A percentile compares a stretch with the other conserved stretches of the same genome.
Conservation (phyloP, 2,113 vertebrate species). For the Phylloscopus trochiloides region DNA sequence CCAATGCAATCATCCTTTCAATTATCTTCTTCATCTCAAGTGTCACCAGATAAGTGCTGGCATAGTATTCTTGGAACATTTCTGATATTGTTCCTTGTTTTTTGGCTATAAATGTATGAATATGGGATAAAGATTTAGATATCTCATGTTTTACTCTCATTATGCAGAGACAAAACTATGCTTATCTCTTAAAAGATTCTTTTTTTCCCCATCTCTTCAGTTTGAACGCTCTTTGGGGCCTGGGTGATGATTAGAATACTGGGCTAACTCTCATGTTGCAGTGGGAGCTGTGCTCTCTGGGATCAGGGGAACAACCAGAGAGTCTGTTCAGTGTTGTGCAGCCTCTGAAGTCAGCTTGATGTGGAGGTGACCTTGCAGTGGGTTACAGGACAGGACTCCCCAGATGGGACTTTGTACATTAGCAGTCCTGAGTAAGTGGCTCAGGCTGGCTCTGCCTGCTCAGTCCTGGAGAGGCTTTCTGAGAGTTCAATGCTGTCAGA, state of each 20-base stretch:
- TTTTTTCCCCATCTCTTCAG: neutral
- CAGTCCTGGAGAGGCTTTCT: neutral
- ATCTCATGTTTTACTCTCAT: conserved; percentile 40
- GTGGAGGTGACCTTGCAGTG: neutral
- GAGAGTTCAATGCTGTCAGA: neutral
- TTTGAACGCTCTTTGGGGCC: neutral
- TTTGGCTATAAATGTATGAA: conserved; percentile 53
- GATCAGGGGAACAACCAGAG: neutral
- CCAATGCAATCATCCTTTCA: conserved; percentile 64
- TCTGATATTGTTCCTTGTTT: conserved; percentile 54
- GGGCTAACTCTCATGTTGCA: neutral
- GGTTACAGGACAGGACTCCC: neutral
- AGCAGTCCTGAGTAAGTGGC: neutral
- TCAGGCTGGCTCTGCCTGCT: neutral
- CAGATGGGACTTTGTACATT: neutral
- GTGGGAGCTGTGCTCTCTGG: neutral
- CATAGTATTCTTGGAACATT: conserved; percentile 55
- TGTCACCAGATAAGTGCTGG: conserved; percentile 63
- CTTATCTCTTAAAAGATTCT: conserved; percentile 18
- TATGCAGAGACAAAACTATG: neutral
- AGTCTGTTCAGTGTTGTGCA: neutral
- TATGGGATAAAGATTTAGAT: conserved; percentile 42
- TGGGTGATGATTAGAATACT: neutral
- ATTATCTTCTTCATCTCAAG: conserved; percentile 70
- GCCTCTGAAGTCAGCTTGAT: neutral